These are phyloP conservation scores for Hemicentrotus pulcherrimus DNA, from an alignment of 35 echinoderm and acorn worm genomes.

Conservation along the genomic window DNA sequence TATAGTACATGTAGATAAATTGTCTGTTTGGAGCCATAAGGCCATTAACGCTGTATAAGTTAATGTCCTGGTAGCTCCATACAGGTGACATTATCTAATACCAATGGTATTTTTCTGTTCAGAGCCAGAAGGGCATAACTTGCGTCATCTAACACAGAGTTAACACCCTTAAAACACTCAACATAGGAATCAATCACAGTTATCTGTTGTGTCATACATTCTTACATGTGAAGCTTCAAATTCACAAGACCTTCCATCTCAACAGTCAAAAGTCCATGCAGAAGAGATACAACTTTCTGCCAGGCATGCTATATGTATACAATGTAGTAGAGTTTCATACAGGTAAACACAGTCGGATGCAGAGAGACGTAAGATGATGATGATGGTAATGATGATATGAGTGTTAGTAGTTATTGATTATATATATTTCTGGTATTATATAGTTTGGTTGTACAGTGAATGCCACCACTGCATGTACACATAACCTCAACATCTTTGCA, in stretches of 20 bases:
- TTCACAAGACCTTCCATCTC: not conserved
- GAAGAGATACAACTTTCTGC: not conserved
- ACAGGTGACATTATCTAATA: too few relatives aligned
- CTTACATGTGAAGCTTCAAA: not conserved
- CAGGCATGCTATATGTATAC: not conserved
- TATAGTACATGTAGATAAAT: too few relatives aligned
- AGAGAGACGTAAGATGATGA: not conserved
- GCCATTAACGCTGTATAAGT: too few relatives aligned
- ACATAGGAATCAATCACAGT: too few relatives aligned
- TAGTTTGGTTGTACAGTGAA: not conserved
- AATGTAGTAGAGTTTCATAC: not conserved
- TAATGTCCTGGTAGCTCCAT: too few relatives aligned
- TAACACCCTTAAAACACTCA: too few relatives aligned
- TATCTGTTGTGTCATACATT: not conserved
- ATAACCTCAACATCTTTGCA: constrained; percentile 1
- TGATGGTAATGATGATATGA: not conserved
- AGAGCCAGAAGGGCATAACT: too few relatives aligned
- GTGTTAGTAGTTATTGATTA: not conserved
- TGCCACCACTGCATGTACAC: not conserved
- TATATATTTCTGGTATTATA: too few relatives aligned
- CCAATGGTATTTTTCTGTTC: too few relatives aligned
- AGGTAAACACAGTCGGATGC: not conserved
- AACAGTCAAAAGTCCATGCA: not conserved
- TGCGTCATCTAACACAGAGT: too few relatives aligned
- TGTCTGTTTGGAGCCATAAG: too few relatives aligned